Conservation (phyloP, 2,888 invertebrate genomes). For the Hirtodrosophila cameraria region DNA sequence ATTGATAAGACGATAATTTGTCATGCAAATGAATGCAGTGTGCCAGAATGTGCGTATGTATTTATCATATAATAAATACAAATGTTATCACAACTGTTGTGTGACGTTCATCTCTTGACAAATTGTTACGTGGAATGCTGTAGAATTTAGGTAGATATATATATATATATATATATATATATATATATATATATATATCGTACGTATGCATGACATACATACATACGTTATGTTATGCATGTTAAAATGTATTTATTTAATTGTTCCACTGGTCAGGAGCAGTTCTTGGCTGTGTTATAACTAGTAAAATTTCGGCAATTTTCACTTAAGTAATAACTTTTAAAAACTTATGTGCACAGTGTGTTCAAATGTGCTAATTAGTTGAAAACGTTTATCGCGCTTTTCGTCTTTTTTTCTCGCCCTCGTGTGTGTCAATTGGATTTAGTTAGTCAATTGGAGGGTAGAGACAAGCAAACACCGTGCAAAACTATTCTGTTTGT, state of each 20-base stretch:
- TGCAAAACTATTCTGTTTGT: not conserved
- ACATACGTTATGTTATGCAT: too few species aligned
- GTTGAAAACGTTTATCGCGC: conserved; percentile 69
- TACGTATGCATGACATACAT: too few species aligned
- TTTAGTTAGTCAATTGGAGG: conserved; percentile 35
- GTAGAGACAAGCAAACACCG: conserved; percentile 20
- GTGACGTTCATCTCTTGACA: conserved; percentile 13
- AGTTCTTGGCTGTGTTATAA: conserved; percentile 29
- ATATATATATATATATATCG: conserved; percentile 7
- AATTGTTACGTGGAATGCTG: conserved; percentile 15
- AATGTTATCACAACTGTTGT: conserved; percentile 19
- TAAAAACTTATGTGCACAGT: conserved; percentile 42
- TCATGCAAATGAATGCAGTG: too few species aligned
- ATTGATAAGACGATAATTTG: too few species aligned
- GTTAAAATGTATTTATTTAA: conserved; percentile 16
- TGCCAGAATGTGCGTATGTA: too few species aligned
- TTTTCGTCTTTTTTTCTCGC: conserved; percentile 16
- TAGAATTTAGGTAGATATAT: conserved; percentile 15
- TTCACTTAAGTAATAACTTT: too few species aligned
- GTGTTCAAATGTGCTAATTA: conserved; percentile 68
- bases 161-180: not conserved
- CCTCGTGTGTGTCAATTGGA: conserved; percentile 35
- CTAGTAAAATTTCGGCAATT: conserved; percentile 18
- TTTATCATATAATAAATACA: not conserved
- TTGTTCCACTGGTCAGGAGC: conserved; percentile 17